phyloP scores from a whole-genome alignment of 2,797 vertebrate genomes.

The Otolemur crassicaudatus region DNA sequence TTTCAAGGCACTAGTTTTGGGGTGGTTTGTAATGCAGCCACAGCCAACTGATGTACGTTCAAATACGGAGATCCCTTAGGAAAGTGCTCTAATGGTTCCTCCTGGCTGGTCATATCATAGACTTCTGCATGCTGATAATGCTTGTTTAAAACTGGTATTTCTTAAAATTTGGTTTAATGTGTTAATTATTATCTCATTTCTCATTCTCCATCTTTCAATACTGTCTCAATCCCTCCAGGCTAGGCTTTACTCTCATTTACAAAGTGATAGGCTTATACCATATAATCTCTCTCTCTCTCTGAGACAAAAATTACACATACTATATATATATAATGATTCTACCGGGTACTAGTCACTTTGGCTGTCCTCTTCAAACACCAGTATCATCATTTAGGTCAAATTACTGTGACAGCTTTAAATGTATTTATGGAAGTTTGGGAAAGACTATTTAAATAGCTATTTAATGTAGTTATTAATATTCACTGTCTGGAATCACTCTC shows the following conservation, averaged over 20 bases:
- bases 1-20: not conserved
- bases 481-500: not conserved
- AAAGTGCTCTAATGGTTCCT: not conserved
- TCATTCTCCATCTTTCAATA: not conserved
- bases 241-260: not conserved
- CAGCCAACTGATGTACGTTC: not conserved
- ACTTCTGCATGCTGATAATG: not conserved
- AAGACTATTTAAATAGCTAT: not conserved
- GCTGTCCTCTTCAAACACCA: not conserved
- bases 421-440: not conserved
- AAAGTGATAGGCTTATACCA: not conserved
- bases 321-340: not conserved
- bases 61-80: not conserved
- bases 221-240: not conserved
- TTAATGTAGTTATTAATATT: not conserved
- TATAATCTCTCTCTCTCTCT: too few relatives aligned
- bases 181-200: not conserved
- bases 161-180: not conserved
- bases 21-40: not conserved
- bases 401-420: not conserved
- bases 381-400: not conserved
- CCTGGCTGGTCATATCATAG: not conserved
- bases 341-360: not conserved
- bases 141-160: not conserved
- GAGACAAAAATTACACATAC: too few relatives aligned